Percentiles rank a stretch among this genome's conserved stretches.
These are phyloP conservation scores for Bradypus variegatus DNA, from an alignment of 2,797 vertebrate species.

Conservation along the genomic window DNA sequence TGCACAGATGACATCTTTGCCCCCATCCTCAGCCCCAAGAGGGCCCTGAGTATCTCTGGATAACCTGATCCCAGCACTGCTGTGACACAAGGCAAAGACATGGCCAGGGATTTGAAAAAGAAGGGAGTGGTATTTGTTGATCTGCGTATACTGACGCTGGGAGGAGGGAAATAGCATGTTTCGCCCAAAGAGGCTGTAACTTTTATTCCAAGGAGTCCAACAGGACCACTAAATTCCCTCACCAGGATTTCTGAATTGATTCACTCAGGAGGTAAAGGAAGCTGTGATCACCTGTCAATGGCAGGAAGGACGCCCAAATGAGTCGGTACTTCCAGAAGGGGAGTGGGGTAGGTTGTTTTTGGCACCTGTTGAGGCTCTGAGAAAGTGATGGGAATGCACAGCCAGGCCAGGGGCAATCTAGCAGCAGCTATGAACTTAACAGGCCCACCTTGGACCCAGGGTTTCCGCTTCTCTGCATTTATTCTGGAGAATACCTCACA, in stretches of 20 bases:
- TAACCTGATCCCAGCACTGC: neutral
- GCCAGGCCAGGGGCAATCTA: neutral
- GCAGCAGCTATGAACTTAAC: neutral
- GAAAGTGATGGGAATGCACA: neutral
- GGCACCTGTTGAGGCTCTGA: too few species aligned
- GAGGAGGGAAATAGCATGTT: neutral
- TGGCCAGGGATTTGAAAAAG: neutral
- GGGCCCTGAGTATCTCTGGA: neutral
- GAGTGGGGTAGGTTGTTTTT: neutral
- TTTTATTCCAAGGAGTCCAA: neutral
- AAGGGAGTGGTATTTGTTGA: neutral
- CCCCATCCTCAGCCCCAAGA: too few species aligned
- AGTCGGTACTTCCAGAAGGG: neutral
- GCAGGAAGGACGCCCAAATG: neutral
- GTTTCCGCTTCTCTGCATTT: neutral
- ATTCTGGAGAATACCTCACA: neutral
- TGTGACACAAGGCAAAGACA: neutral
- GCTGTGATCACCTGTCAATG: neutral
- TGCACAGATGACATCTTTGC: neutral
- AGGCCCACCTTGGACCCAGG: too few species aligned
- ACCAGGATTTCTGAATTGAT: neutral
- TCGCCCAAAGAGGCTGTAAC: neutral
- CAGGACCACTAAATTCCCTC: neutral
- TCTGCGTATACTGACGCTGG: neutral
- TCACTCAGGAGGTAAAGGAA: neutral